A percentile compares a stretch with the other conserved stretches of the same genome.
Conservation (phyloP, 2,888 invertebrate genomes). For the Heliothis peltigera region DNA sequence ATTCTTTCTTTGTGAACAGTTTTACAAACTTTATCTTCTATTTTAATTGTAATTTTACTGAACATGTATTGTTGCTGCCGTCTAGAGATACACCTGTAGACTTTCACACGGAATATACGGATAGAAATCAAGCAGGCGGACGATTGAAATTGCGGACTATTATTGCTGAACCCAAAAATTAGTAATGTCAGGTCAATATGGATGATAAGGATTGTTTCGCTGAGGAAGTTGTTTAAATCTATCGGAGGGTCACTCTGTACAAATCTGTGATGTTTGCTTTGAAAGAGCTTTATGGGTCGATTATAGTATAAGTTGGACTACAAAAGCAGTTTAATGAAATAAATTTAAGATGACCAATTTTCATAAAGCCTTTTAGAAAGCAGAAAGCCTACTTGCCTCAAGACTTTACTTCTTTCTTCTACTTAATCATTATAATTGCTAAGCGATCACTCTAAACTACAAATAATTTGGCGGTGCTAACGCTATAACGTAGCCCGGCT, state of each 20-base stretch:
- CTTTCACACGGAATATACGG: neutral
- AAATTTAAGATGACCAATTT: neutral
- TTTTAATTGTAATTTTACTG: neutral
- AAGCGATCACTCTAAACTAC: slow-evolving; percentile 14
- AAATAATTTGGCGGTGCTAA: slow-evolving; percentile 4
- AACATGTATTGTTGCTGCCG: neutral
- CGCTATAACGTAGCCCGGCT: neutral
- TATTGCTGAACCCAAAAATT: neutral
- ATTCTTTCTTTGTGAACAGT: neutral
- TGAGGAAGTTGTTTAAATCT: neutral
- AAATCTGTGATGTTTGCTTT: neutral
- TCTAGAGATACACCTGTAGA: neutral
- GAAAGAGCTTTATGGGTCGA: neutral
- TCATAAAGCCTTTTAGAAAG: too few relatives aligned
- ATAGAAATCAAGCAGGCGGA: neutral
- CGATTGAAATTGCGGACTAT: neutral
- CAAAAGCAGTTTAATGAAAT: neutral
- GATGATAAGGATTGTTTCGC: neutral
- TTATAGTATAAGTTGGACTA: neutral
- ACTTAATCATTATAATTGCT: too few relatives aligned
- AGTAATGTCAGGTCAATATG: neutral
- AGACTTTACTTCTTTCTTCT: too few relatives aligned
- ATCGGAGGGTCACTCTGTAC: neutral
- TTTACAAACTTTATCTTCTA: neutral
- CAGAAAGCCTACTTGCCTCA: too few relatives aligned